Base-by-base conservation (phyloP, 2,888 invertebrate species). In the Noctua comes region DNA sequence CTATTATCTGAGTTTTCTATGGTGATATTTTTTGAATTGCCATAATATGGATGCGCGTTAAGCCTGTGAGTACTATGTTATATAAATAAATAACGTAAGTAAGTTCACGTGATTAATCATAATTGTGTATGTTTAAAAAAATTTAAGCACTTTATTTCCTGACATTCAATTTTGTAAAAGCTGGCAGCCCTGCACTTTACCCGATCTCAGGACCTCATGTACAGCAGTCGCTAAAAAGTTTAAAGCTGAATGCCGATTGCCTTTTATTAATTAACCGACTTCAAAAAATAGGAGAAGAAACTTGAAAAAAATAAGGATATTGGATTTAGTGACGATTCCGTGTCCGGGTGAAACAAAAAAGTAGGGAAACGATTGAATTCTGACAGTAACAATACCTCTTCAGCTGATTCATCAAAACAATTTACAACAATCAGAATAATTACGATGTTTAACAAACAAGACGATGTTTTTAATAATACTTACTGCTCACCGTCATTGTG, bases 311-410 rank as follows among this genome's bases (percentile, higher is more conserved):
- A 48, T 48, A 27, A 64, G 54, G 62, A 78, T 54, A 68, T 64
- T 62, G n/a, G 10, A 64, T 68, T 57, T 0, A 54, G 18, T 40
- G 18, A 18, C 31, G 40, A 54, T 83, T 81, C 79, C 71, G 71
- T 59, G 18, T 64, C 79, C 68, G 59, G 66, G 62, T 66, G 7
- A 51, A 24, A 31, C 11, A 81, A 81, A 84, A 51, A 51, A 77
- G 24, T 83, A 24, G 8, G 84, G 68, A 84, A 81, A 83, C 24
- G 3, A 68, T 57, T 57, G 6, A 18, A 43, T 36, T 43, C 62
- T 10, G 54, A 46, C n/a, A 71, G 48, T 5, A 43, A 31, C 21
- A 10, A 43, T 54, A 62, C 3, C 18, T 4, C 6, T 40, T 16
- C 10, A 24, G 18, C 18, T 40, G 27, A 40, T 72, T 72, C 59